A percentile compares a stretch with the other conserved stretches of the same genome.
These are phyloP conservation scores for Trachymyrmex cornetzi DNA, from an alignment of 1,140 invertebrate genomes.

Conservation along the genomic window DNA sequence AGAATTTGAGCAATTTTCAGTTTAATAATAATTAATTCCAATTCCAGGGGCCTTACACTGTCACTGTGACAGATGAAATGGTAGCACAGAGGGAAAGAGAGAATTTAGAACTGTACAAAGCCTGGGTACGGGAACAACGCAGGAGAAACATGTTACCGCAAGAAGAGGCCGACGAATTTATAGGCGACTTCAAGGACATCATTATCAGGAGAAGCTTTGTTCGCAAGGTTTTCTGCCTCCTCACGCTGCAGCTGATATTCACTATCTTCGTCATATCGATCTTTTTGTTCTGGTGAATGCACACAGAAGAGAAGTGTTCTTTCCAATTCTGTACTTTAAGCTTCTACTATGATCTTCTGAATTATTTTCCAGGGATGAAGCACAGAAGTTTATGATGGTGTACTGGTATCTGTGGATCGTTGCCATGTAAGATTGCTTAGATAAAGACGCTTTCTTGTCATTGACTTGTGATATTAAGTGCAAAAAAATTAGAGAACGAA, in stretches of 20 bases:
- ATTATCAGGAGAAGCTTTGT: constrained; percentile 78
- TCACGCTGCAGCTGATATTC: constrained; percentile 78
- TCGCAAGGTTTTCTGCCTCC: constrained; percentile 79
- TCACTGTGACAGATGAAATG: constrained; percentile 81
- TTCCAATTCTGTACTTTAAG: not conserved
- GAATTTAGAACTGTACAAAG: constrained; percentile 77
- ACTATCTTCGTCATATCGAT: constrained; percentile 75
- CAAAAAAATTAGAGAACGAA: not conserved
- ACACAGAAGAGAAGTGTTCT: not conserved
- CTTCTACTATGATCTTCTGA: not conserved
- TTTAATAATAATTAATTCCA: constrained; percentile 5
- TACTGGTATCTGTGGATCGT: constrained; percentile 77
- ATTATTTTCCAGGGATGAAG: constrained; percentile 67
- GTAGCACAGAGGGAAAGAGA: constrained; percentile 75
- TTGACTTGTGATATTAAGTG: not conserved
- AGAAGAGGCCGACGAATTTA: constrained; percentile 68
- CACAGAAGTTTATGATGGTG: constrained; percentile 74
- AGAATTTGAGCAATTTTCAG: not conserved
- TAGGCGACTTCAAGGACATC: constrained; percentile 78
- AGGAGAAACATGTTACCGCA: constrained; percentile 58
- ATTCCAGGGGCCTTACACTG: constrained; percentile 78
- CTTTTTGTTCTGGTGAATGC: constrained; percentile 80
- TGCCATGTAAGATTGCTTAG: constrained; percentile 72
- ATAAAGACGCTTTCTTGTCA: not conserved
- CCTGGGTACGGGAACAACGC: constrained; percentile 74